A percentile compares a stretch with the other conserved stretches of the same genome.
Evolutionary conservation across 2,797 vertebrate genomes (phyloP).

Genomic region (Philypnodon macrostomus): DNA sequence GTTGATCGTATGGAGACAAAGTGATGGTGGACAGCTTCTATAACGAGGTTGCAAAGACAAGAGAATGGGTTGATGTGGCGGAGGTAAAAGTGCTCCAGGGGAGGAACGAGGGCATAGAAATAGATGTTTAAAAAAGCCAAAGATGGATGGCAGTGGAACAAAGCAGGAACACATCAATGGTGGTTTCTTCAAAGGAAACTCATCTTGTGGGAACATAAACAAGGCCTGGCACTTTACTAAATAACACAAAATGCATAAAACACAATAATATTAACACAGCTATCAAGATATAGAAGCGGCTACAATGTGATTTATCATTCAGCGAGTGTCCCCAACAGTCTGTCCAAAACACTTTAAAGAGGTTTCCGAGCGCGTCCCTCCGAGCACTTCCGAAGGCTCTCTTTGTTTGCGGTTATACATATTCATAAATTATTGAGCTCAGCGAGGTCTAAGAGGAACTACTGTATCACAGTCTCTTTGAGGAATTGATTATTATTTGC

Average conservation of each 20-base stretch:
- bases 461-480: not conserved
- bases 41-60: not conserved
- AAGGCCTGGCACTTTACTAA: slow-evolving; percentile 25
- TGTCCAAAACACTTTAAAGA: slow-evolving; percentile 12
- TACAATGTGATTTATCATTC: slow-evolving; percentile 21
- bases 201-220: slow-evolving; percentile 30
- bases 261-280: slow-evolving; percentile 30
- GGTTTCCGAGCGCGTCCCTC: slow-evolving; percentile 16
- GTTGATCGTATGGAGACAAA: slow-evolving; percentile 6
- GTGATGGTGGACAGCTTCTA: not conserved
- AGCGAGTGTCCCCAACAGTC: slow-evolving; percentile 3
- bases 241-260: slow-evolving; percentile 18
- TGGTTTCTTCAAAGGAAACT: slow-evolving; percentile 46
- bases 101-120: not conserved
- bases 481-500: slow-evolving; percentile 14
- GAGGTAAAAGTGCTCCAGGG: not conserved
- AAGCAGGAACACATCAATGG: slow-evolving; percentile 45
- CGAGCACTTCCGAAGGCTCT: not conserved
- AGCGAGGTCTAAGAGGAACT: slow-evolving; percentile 4
- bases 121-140: slow-evolving; percentile 11
- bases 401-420: slow-evolving; percentile 3
- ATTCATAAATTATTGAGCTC: slow-evolving; percentile 15
- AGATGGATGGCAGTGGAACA: slow-evolving; percentile 44
- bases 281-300: slow-evolving; percentile 15
- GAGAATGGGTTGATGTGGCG: not conserved